These are phyloP conservation scores for Mormyrus iriodes DNA, from an alignment of 2,113 vertebrate species.

Conservation along the genomic window DNA sequence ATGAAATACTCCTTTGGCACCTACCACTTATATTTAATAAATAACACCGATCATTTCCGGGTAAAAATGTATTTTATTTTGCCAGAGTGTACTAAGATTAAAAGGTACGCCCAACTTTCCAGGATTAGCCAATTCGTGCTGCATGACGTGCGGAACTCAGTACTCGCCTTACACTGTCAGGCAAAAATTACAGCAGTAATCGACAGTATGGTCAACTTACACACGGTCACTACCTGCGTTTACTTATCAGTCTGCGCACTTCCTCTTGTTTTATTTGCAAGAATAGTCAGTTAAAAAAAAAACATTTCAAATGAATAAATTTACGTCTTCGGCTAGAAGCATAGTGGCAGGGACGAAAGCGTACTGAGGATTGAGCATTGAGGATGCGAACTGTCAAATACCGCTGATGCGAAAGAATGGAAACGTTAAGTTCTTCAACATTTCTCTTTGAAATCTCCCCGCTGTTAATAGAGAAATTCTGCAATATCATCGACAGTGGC, in stretches of 20 bases:
- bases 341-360: background rate
- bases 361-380: background rate
- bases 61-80: background rate
- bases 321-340: background rate
- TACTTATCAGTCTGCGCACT: background rate
- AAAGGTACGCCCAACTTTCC: background rate
- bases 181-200: no score
- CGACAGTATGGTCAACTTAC: no score
- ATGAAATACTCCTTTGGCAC: background rate
- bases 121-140: background rate
- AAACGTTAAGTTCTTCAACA: constrained; percentile 30
- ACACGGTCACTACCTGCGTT: background rate
- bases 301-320: background rate
- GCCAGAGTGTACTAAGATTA: background rate
- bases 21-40: background rate
- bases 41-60: background rate
- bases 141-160: background rate
- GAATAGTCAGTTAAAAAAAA: background rate
- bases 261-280: background rate
- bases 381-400: background rate
- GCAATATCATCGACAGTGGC: constrained; percentile 61
- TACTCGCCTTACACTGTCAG: background rate
- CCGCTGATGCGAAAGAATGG: constrained; percentile 13
- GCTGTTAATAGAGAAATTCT: constrained; percentile 50
- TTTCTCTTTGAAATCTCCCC: constrained; percentile 62